These are phyloP conservation scores for Apodemus sylvaticus DNA, from an alignment of 2,113 vertebrate genomes.

Conservation along the genomic window DNA sequence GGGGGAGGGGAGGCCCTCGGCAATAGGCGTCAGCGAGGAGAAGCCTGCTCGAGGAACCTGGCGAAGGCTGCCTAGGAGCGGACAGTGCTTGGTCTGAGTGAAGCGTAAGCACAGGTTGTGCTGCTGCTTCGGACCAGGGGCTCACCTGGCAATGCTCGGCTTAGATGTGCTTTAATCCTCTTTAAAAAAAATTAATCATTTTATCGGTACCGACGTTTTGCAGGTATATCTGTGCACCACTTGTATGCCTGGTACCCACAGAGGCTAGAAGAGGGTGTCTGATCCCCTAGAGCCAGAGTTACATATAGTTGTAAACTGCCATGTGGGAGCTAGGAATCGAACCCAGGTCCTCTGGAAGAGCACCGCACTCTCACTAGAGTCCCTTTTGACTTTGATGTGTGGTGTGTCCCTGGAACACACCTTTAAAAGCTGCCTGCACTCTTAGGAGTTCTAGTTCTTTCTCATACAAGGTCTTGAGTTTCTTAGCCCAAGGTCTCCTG, in stretches of 20 bases:
- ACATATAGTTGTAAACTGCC: neutral
- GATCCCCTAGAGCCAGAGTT: neutral
- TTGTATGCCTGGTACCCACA: neutral
- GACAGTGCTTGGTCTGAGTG: neutral
- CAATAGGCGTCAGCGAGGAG: neutral
- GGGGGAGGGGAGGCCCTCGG: neutral
- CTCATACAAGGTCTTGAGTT: neutral
- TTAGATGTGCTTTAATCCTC: neutral
- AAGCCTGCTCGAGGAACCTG: too few relatives aligned
- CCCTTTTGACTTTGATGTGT: neutral
- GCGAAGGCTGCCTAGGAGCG: accelerated
- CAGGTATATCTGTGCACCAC: neutral
- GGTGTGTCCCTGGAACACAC: neutral
- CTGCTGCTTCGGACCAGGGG: accelerated
- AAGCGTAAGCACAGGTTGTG: neutral
- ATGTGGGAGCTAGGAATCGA: neutral
- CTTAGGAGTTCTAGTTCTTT: neutral
- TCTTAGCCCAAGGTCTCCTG: neutral
- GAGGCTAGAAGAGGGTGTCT: neutral
- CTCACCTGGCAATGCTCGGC: accelerated
- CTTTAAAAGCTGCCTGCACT: neutral
- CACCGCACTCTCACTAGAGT: neutral
- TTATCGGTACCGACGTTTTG: neutral
- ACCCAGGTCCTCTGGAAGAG: neutral
- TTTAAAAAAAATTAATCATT: neutral